These are phyloP conservation scores for Nyctalus aviator DNA, from an alignment of 2,797 vertebrate genomes.

Conservation along the genomic window DNA sequence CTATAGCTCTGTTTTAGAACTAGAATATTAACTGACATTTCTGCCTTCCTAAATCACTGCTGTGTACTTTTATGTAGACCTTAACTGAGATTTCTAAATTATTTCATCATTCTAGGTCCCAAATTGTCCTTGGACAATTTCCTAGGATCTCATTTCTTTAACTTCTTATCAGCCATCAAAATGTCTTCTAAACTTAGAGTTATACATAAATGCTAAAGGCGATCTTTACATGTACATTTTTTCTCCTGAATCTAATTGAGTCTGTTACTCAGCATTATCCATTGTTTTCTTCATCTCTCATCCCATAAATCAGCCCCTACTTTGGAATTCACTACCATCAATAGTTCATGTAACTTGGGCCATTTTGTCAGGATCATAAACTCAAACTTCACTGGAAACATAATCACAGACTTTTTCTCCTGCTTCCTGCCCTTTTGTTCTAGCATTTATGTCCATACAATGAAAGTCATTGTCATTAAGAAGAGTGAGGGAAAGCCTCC, in stretches of 20 bases:
- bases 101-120: neutral
- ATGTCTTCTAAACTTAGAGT: neutral
- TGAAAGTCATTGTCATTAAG: neutral
- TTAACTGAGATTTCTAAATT: neutral
- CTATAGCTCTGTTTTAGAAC: neutral
- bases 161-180: neutral
- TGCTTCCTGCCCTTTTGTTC: neutral
- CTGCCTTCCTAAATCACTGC: neutral
- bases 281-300: neutral
- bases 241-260: neutral
- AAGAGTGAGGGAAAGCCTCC: neutral
- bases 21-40: neutral
- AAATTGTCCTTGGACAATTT: neutral
- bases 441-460: neutral
- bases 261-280: neutral
- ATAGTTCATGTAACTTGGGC: neutral
- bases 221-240: neutral
- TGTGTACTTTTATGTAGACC: neutral
- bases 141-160: neutral
- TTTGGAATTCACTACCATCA: neutral
- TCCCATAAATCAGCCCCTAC: neutral
- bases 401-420: neutral
- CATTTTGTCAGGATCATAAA: slow-evolving; percentile 40
- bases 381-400: neutral
- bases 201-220: neutral